phyloP scores from a whole-genome alignment of 2,113 vertebrate species.

The Microtus ochrogaster region DNA sequence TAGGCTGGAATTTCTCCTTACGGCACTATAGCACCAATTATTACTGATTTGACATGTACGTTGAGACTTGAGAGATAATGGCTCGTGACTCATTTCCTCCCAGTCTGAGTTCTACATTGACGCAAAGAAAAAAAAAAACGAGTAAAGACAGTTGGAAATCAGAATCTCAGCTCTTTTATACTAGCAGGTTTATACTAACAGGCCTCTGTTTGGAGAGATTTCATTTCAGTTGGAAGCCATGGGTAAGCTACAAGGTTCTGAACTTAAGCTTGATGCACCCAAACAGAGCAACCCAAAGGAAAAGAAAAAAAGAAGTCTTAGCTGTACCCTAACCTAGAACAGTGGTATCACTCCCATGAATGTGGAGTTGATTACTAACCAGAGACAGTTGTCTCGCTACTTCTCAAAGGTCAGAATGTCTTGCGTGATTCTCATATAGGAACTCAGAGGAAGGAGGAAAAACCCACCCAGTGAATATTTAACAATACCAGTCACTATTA shows the following conservation, averaged over 20 bases:
- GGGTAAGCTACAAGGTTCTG: fast-evolving
- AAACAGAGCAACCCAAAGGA: fast-evolving
- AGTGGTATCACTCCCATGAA: fast-evolving
- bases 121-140: neutral
- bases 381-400: neutral
- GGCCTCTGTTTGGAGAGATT: neutral
- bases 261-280: neutral
- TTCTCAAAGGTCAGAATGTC: neutral
- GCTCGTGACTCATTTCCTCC: neutral
- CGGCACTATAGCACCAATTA: neutral
- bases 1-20: neutral
- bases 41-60: neutral
- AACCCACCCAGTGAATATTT: neutral
- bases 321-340: too few relatives aligned
- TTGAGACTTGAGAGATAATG: neutral
- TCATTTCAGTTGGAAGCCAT: fast-evolving
- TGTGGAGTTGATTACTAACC: neutral
- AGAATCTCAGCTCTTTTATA: too few relatives aligned
- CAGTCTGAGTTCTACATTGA: neutral
- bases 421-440: neutral
- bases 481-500: neutral
- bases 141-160: neutral
- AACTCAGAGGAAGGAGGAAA: neutral
- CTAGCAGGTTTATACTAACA: fast-evolving
- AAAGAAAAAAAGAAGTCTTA: too few relatives aligned